Evolutionary conservation across 2,113 vertebrate species (phyloP), one percentile per base, ranked within the genome.

Genomic region (Campylorhamphus procurvoides): DNA sequence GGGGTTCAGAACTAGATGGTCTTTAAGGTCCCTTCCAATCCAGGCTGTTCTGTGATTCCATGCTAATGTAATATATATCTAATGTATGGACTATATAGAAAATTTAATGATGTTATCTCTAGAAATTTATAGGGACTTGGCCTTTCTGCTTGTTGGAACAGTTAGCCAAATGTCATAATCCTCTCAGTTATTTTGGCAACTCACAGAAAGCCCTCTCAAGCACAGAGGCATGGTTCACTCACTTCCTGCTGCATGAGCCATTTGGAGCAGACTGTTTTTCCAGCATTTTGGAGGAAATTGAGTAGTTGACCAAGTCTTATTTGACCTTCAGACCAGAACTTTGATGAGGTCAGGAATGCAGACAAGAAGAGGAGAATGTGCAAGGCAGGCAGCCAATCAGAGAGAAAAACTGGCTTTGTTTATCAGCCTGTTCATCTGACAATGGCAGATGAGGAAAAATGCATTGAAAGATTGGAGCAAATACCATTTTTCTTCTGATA

Each of bases 401-500:
- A 62, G 17, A 86, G 47, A 89, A 87, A 76, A 90, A 58, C 11
- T 53, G 44, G 15, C 28, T 87, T 68, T 59, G 42, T 92, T 93
- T 96, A 80, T 95, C 94, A 90, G 25, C 31, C 47, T 87, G 12
- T 77, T 90, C 62, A 86, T 94, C 88, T 96, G 67, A 78, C 56
- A 78, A 2, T 71, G 35, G 68, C 64, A 74, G 47, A 53, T 87
- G 33, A 91, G 14, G 18, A 77, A 92, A 87, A 93, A 63, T 79
- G 47, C 68, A 35, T 40, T 37, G 60, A 31, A 89, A 81, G 53
- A 64, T 71, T 59, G 68, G 35, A 90, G 56, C 50, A 84, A 76
- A 79, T 85, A 71, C 28, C 18, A 28, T 88, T 95, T 87, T 88
- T 88, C 20, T 50, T 35, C 64, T 44, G 14, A 44, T 67, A 90